Evolutionary conservation across 1,140 invertebrate species (phyloP).

Genomic region (Listronotus oregonensis): DNA sequence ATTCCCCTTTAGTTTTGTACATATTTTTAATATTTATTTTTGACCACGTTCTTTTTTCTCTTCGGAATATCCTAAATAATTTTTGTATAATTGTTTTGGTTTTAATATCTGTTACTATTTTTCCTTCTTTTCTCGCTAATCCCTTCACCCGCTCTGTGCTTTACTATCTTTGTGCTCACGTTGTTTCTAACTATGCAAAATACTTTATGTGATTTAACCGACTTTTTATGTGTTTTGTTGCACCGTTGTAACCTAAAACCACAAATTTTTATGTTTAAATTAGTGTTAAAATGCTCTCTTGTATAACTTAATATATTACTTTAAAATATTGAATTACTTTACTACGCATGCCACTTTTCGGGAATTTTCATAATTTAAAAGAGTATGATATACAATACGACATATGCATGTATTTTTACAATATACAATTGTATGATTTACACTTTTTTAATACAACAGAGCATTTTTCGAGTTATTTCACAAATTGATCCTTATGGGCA

Average conservation of each 20-base stretch:
- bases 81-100: not conserved
- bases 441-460: no score
- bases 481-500: no score
- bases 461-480: no score
- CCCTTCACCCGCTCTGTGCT: conserved; percentile 14
- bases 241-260: not conserved
- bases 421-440: no score
- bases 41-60: conserved; percentile 1
- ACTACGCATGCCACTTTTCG: no score
- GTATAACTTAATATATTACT: no score
- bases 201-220: not conserved
- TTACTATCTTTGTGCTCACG: not conserved
- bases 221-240: not conserved
- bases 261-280: no score
- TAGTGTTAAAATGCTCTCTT: no score
- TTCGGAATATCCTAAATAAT: not conserved
- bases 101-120: conserved; percentile 2
- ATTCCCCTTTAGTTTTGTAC: conserved; percentile 11
- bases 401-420: no score
- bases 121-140: conserved; percentile 18
- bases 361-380: no score
- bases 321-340: no score
- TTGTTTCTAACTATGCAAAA: not conserved
- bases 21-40: not conserved
- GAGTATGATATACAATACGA: no score